Evolutionary conservation across 2,888 invertebrate genomes (phyloP).

Genomic region (Rosalia funebris): DNA sequence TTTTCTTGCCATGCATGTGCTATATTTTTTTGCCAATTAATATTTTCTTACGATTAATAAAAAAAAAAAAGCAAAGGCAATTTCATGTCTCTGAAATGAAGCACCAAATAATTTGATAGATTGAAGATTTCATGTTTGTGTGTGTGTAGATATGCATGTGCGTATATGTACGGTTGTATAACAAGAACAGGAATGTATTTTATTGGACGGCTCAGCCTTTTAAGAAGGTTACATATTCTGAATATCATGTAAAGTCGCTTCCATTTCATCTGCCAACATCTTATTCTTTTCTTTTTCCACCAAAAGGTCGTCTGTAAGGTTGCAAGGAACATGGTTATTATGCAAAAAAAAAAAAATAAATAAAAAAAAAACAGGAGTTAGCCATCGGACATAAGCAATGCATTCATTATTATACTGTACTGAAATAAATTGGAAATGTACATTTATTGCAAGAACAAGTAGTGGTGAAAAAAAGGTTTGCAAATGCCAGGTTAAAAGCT

Average conservation of each 20-base stretch:
- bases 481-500: too few species aligned
- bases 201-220: slow-evolving; percentile 36
- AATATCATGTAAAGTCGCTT: slow-evolving; percentile 98
- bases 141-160: background rate
- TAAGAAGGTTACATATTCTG: slow-evolving; percentile 87
- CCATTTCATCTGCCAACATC: slow-evolving; percentile 97
- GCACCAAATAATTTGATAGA: slow-evolving; percentile 20
- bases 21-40: background rate
- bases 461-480: too few species aligned
- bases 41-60: background rate
- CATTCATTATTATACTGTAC: too few species aligned
- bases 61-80: slow-evolving; percentile 24
- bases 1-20: slow-evolving; percentile 18
- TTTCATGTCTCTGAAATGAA: slow-evolving; percentile 25
- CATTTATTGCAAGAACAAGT: too few species aligned
- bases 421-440: too few species aligned
- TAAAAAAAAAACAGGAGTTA: slow-evolving; percentile 47
- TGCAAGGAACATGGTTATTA: slow-evolving; percentile 70
- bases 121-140: background rate
- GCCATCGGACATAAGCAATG: too few species aligned
- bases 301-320: slow-evolving; percentile 91
- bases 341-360: slow-evolving; percentile 53
- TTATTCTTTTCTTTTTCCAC: slow-evolving; percentile 95
- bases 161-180: background rate
- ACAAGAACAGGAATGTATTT: slow-evolving; percentile 40